Base-by-base conservation (phyloP, 2,888 invertebrate species). In the Tanytarsus gracilentus region DNA sequence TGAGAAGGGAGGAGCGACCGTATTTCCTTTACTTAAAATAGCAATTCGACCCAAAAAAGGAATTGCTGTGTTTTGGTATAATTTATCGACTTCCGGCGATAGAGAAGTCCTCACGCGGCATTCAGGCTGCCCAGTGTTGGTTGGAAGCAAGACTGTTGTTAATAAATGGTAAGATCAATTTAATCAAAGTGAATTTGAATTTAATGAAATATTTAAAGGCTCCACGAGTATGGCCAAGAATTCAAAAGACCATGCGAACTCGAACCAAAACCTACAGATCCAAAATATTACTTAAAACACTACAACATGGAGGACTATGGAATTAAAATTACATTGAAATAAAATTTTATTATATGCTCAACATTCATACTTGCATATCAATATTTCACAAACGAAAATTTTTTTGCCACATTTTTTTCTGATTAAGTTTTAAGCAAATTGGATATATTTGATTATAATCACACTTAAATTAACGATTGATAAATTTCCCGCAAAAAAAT, bases 141-240 rank as follows among this genome's bases (percentile, higher is more conserved):
- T 77, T 7, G 81, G 81, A 33, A 73, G 74, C 27, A 81, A 81
- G 70, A 81, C 79, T 80, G 60, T 39, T 3, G 36, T 40, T 1
- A 50, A 60, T 7, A 52, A 27, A 55, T 58, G 58, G 58, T 44
- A 16, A 9, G 18, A 61, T 49, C 39, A 27, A 39, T 5, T 95
- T 94, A 94, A 11, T 36, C 4, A 14, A 9, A 33, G 11, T 6
- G 14, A 33, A 4, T n/a, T 33, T n/a, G 4, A 1, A 33, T 33
- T 5, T 7, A 18, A 44, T 44, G 3, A 18, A 44, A 23, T 6
- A n/a, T n/a, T 23, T 9, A 7, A 4, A 44, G 44, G 44, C 82
- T 95, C 52, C 94, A 94, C 71, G 91, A 94, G 73, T 76, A 83
- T 64, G 93, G 92, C 1, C 94, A 96, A 72, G 95, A 95, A 72